phyloP scores from a whole-genome alignment of 2,113 vertebrate species.

The Anoplopoma fimbria region DNA sequence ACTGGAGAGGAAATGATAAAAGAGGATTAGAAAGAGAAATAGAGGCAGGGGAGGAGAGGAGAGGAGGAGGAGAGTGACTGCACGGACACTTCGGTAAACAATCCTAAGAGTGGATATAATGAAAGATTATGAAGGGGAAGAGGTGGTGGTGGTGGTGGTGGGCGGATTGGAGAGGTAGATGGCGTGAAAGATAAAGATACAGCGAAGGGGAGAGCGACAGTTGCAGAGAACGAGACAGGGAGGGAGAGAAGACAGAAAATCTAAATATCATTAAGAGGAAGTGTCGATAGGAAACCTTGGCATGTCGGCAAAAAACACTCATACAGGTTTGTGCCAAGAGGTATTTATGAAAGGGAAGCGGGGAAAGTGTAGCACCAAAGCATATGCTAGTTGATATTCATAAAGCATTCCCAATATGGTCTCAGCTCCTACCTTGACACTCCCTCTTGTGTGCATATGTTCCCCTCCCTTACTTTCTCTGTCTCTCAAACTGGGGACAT shows the following conservation, averaged over 20 bases:
- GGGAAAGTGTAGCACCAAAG: slow-evolving; percentile 52
- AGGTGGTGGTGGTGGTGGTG: slow-evolving; percentile 18
- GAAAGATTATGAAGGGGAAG: slow-evolving; percentile 51
- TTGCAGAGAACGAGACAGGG: slow-evolving; percentile 20
- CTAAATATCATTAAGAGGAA: slow-evolving; percentile 59
- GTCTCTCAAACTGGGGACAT: slow-evolving; percentile 27
- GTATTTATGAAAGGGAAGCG: slow-evolving; percentile 65
- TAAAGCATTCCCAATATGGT: slow-evolving; percentile 61
- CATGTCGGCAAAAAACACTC: slow-evolving; percentile 58
- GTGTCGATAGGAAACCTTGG: slow-evolving; percentile 57
- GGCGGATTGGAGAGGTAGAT: slow-evolving; percentile 46
- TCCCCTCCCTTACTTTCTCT: slow-evolving; percentile 34
- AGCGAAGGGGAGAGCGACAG: slow-evolving; percentile 31
- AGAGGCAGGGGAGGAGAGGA: slow-evolving; percentile 37
- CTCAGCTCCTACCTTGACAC: slow-evolving; percentile 68
- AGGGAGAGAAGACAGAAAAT: slow-evolving; percentile 44
- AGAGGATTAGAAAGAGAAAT: slow-evolving; percentile 55
- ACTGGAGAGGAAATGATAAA: slow-evolving; percentile 58
- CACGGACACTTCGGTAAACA: slow-evolving; percentile 68
- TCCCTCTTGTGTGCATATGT: slow-evolving; percentile 42
- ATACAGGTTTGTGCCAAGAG: slow-evolving; percentile 57
- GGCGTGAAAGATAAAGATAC: slow-evolving; percentile 46
- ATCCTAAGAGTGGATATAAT: slow-evolving; percentile 68
- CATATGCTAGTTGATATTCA: slow-evolving; percentile 77
- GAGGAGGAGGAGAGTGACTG: slow-evolving; percentile 34